Base-by-base conservation (phyloP, 2,797 vertebrate species). In the Pipistrellus pipistrellus region DNA sequence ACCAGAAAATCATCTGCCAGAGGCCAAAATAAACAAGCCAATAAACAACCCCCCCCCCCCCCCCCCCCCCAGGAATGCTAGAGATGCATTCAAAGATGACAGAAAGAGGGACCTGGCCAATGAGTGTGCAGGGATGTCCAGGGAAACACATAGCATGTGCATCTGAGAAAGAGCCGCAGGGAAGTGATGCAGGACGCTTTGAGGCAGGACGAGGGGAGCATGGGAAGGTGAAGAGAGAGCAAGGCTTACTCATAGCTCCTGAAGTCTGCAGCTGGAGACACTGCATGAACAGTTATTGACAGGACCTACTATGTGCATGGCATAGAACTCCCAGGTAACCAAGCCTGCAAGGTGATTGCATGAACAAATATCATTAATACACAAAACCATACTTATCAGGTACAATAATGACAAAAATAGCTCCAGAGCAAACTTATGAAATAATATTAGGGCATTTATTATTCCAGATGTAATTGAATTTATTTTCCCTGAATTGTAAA, bases 361-460 rank as follows among this genome's bases (percentile, higher is more conserved):
- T 77, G 77, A 84, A 55, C 85, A 68, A 91, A 95, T 89, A 85
- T 84, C 86, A 92, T 91, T 73, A 95, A 53, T 84, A 75, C 38
- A 57, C 18, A 4, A 77, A 87, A 44, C 72, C 17, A 44, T 77
- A 78, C 73, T 96, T 94, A 91, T 80, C 91, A 92, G 92, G 66
- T 77, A 69, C 94, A 96, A 88, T 90, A 85, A 84, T 11, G 72
- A 57, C 72, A 94, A 76, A 85, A 91, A 89, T 89, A 93, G 85
- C 55, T 91, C n/a, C 14, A 66, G 59, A 76, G 76, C 41, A 94
- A 94, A 93, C 82, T 92, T 93, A 92, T n/a, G 83, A 93, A 96
- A 46, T 80, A 91, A 90, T 95, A 81, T 88, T 76, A 91, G 92
- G 88, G 68, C 12, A 5, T 91, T 92, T 38, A 75, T 91, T 53